Evolutionary conservation across 2,888 invertebrate species (phyloP).

Genomic region (Athetis lepigone): DNA sequence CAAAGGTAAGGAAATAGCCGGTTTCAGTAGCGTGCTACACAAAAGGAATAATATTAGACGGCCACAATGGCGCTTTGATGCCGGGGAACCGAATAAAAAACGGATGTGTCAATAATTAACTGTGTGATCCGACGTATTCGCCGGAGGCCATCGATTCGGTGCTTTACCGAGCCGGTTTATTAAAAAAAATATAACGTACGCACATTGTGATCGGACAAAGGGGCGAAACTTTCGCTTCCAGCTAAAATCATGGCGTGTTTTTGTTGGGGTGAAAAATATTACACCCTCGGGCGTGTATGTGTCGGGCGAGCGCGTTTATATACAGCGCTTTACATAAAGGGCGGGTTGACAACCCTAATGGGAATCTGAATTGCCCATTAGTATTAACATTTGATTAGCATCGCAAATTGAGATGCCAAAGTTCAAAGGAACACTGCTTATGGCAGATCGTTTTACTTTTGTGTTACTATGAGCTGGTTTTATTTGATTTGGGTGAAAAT

Average conservation of each 20-base stretch:
- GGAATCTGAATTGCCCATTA: conserved; percentile 71
- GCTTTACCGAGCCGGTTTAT: conserved; percentile 76
- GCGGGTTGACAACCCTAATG: conserved; percentile 62
- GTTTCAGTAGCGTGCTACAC: conserved; percentile 72
- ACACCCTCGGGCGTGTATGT: conserved; percentile 86
- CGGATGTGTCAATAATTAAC: conserved; percentile 91
- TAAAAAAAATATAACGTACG: conserved; percentile 77
- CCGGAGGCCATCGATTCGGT: conserved; percentile 85
- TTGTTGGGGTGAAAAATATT: conserved; percentile 89
- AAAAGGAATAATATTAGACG: conserved; percentile 81
- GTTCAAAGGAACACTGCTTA: conserved; percentile 48
- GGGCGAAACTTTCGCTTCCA: conserved; percentile 75
- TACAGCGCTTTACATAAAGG: conserved; percentile 59
- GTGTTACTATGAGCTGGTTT: conserved; percentile 13
- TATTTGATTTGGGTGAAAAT: conserved; percentile 11
- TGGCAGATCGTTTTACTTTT: conserved; percentile 31
- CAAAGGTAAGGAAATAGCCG: conserved; percentile 86
- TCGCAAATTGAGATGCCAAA: conserved; percentile 54
- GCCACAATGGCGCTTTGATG: conserved; percentile 78
- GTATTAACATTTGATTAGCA: conserved; percentile 69
- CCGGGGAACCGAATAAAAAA: conserved; percentile 80
- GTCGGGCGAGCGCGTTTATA: conserved; percentile 66
- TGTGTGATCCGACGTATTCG: conserved; percentile 83
- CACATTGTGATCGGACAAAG: conserved; percentile 82
- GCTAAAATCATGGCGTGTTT: conserved; percentile 76